Percentiles rank a stretch among this genome's conserved stretches.
phyloP scores from a whole-genome alignment of 2,888 invertebrate species.

The Rhorus exstirpatorius region DNA sequence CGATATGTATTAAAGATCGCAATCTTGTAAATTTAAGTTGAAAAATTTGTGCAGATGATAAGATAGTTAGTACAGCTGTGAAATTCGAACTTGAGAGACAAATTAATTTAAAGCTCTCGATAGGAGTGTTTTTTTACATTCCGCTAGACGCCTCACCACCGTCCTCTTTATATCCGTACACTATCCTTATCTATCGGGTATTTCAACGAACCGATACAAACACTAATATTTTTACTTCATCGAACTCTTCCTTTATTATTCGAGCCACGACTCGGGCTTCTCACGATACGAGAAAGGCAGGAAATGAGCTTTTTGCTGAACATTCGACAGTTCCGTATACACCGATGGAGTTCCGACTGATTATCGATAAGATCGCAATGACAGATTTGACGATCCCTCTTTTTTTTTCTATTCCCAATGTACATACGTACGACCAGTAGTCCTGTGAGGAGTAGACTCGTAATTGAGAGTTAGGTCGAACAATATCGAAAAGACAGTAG shows the following conservation, averaged over 20 bases:
- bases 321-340: conserved; percentile 33
- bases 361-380: neutral
- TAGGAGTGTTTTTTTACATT: conserved; percentile 45
- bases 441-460: too few relatives aligned
- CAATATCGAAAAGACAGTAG: too few relatives aligned
- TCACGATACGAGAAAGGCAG: conserved; percentile 17
- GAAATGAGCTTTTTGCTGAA: conserved; percentile 48
- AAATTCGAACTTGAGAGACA: conserved; percentile 47
- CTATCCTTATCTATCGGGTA: conserved; percentile 21
- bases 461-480: too few relatives aligned
- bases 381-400: neutral
- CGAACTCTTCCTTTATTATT: conserved; percentile 52
- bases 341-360: neutral
- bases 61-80: neutral
- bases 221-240: conserved; percentile 26
- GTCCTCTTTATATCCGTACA: conserved; percentile 31
- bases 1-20: too few relatives aligned
- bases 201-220: conserved; percentile 18
- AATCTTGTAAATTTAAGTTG: conserved; percentile 20
- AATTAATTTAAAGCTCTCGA: conserved; percentile 69
- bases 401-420: neutral
- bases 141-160: conserved; percentile 23
- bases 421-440: too few relatives aligned
- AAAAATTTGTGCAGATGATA: neutral
- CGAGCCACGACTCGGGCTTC: conserved; percentile 21